Evolutionary conservation across 2,888 invertebrate species (phyloP).

Genomic region (Petrophora chlorosata): DNA sequence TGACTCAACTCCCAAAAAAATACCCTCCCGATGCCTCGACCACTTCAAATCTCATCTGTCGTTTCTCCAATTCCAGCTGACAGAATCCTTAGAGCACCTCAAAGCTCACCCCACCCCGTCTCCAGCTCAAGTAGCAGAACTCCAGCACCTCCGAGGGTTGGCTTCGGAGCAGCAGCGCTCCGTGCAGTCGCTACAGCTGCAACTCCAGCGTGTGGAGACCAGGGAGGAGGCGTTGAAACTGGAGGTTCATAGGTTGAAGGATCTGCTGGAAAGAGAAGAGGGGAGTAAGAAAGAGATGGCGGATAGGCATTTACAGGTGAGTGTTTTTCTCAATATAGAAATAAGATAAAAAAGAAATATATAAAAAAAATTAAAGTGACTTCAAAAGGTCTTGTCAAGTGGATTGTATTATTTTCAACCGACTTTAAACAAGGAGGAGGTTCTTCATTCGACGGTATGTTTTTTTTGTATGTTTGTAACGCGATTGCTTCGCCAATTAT

Average conservation of each 20-base stretch:
- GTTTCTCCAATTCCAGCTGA: constrained; percentile 54
- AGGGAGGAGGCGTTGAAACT: constrained; percentile 79
- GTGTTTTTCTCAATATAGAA: no score
- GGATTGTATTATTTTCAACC: no score
- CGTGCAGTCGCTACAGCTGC: constrained; percentile 78
- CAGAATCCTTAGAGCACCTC: constrained; percentile 58
- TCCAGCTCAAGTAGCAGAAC: constrained; percentile 62
- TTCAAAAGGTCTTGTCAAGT: no score
- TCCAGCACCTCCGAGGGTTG: constrained; percentile 73
- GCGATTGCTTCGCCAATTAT: no score
- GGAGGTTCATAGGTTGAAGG: constrained; percentile 71
- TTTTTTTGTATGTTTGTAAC: no score
- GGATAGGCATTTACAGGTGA: constrained; percentile 60
- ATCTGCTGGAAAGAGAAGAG: constrained; percentile 77
- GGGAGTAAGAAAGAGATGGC: constrained; percentile 65
- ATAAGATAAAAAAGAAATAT: no score
- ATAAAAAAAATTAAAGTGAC: no score
- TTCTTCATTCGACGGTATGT: no score
- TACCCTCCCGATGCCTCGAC: no score
- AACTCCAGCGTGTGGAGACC: constrained; percentile 77
- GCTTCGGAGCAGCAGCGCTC: constrained; percentile 84
- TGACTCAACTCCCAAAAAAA: no score
- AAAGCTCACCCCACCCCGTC: constrained; percentile 53
- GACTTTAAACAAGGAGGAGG: no score
- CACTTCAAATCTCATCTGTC: no score